Percentiles rank a stretch among this genome's conserved stretches.
Conservation (phyloP, 2,888 invertebrate species). For the Hydrotaea diabolus region DNA sequence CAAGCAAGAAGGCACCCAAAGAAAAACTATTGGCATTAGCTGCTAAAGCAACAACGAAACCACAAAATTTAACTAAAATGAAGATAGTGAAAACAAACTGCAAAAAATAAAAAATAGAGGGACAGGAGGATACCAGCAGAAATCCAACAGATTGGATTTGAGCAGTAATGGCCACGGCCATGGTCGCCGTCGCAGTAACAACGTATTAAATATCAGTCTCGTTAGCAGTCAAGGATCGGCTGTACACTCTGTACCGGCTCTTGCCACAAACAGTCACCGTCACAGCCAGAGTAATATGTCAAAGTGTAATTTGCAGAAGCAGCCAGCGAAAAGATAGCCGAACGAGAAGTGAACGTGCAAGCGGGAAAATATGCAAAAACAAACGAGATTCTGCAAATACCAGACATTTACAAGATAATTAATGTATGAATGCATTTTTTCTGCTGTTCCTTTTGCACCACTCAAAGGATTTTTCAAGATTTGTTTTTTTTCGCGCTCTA, state of each 20-base stretch:
- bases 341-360: slow-evolving; percentile 18
- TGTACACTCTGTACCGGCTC: slow-evolving; percentile 6
- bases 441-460: not conserved
- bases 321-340: not conserved
- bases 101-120: not conserved
- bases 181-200: slow-evolving; percentile 31
- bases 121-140: not conserved
- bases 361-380: slow-evolving; percentile 37
- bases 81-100: slow-evolving; percentile 37
- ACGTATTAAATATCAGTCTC: slow-evolving; percentile 58
- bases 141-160: slow-evolving; percentile 8
- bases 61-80: slow-evolving; percentile 60
- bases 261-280: slow-evolving; percentile 23
- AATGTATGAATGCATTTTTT: slow-evolving; percentile 51
- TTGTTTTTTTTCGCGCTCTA: not conserved
- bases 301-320: slow-evolving; percentile 43
- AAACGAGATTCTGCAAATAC: slow-evolving; percentile 9
- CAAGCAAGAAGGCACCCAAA: not conserved
- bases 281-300: slow-evolving; percentile 26
- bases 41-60: slow-evolving; percentile 37
- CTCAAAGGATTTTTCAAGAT: slow-evolving; percentile 18
- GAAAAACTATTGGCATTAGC: slow-evolving; percentile 53
- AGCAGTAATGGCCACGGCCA: slow-evolving; percentile 16
- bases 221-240: slow-evolving; percentile 45
- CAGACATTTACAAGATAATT: slow-evolving; percentile 59